Evolutionary conservation across 2,797 vertebrate genomes (phyloP).

Genomic region (Hirundo rustica): DNA sequence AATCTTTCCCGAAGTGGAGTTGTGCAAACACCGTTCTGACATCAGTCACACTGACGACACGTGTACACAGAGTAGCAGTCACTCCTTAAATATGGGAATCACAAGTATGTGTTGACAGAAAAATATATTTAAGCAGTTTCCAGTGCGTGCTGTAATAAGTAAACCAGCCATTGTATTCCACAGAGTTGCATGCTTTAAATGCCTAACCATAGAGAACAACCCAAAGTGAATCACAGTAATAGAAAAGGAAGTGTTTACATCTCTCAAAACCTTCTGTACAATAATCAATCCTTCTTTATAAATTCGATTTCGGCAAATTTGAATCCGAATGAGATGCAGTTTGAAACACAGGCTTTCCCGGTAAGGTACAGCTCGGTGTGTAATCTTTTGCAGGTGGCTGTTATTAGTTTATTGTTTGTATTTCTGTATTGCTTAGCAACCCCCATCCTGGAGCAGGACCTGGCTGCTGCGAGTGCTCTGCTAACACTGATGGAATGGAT

Average conservation of each 20-base stretch:
- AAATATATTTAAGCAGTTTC: slow-evolving; percentile 5
- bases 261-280: neutral
- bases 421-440: slow-evolving; percentile 70
- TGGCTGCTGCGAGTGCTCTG: neutral
- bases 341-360: neutral
- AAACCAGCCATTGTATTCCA: slow-evolving; percentile 29
- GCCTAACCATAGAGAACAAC: neutral
- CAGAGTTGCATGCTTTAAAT: neutral
- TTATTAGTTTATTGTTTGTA: slow-evolving; percentile 50
- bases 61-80: slow-evolving; percentile 4
- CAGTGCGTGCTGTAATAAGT: slow-evolving; percentile 4
- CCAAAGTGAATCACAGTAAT: slow-evolving; percentile 16
- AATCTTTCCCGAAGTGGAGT: neutral
- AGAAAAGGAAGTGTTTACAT: slow-evolving; percentile 24
- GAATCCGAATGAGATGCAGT: slow-evolving; percentile 28
- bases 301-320: slow-evolving; percentile 16
- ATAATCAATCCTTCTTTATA: slow-evolving; percentile 5
- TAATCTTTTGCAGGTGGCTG: slow-evolving; percentile 60
- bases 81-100: slow-evolving; percentile 27
- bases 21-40: slow-evolving; percentile 11
- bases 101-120: slow-evolving; percentile 1
- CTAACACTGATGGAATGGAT: neutral
- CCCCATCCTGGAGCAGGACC: slow-evolving; percentile 26
- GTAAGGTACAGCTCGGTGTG: slow-evolving; percentile 7
- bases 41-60: slow-evolving; percentile 16